A percentile compares a stretch with the other conserved stretches of the same genome.
Conservation (phyloP, 92 coral and sea anemone genomes). For the Scolanthus callimorphus region DNA sequence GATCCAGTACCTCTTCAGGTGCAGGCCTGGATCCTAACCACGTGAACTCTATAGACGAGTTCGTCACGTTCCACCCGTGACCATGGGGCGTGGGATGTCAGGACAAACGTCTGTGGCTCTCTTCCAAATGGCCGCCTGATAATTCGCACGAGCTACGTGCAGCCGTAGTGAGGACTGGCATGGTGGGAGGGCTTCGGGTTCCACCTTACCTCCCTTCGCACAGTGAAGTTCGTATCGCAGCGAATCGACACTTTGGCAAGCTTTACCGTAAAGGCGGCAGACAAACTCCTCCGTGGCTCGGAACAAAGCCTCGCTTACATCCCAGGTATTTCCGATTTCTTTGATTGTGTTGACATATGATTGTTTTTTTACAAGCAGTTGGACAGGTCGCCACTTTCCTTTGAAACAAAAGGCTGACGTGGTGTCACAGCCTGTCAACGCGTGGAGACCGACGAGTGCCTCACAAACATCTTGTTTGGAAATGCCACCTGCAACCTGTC, state of each 20-base stretch:
- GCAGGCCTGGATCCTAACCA: conserved; percentile 58
- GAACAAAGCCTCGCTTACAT: conserved; percentile 20
- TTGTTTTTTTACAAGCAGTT: conserved; percentile 30
- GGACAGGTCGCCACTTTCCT: conserved; percentile 33
- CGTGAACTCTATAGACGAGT: conserved; percentile 18
- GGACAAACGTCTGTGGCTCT: conserved; percentile 35
- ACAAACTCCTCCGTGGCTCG: conserved; percentile 21
- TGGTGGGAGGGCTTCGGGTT: conserved; percentile 59
- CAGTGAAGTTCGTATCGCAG: conserved; percentile 53
- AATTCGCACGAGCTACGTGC: conserved; percentile 43
- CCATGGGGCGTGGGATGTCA: conserved; percentile 56
- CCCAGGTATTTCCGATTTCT: conserved; percentile 25
- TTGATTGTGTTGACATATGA: conserved; percentile 18
- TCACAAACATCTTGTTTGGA: conserved; percentile 17
- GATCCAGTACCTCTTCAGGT: conserved; percentile 58
- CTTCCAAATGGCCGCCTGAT: conserved; percentile 57
- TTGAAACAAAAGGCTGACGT: conserved; percentile 42
- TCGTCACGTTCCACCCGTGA: conserved; percentile 37
- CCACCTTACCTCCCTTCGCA: conserved; percentile 56
- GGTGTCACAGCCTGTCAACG: conserved; percentile 46
- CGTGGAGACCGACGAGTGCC: conserved; percentile 29
- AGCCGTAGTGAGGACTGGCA: conserved; percentile 49
- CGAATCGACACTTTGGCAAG: conserved; percentile 18
- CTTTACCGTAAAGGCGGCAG: conserved; percentile 41
- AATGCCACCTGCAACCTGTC: conserved; percentile 32